Evolutionary conservation across 2,888 invertebrate genomes (phyloP).

Genomic region (Cephus rjabovi): DNA sequence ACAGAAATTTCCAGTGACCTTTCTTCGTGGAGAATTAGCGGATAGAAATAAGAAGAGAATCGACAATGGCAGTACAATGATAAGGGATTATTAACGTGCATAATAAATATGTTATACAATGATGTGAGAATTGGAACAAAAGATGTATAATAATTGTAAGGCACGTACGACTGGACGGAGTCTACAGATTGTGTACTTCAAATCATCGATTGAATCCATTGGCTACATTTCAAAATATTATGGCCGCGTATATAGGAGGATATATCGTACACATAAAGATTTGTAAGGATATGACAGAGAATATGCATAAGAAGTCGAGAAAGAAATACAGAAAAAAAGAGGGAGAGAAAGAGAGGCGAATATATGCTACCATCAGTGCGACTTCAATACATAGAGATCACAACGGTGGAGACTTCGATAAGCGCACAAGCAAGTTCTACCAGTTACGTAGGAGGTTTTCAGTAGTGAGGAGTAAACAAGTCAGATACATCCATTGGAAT

Average conservation of each 20-base stretch:
- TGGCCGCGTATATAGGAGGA: too few relatives aligned
- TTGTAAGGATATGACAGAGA: background rate
- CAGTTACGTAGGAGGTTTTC: background rate
- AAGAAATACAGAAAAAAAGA: conserved; percentile 13
- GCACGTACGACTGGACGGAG: too few relatives aligned
- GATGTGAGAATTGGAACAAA: too few relatives aligned
- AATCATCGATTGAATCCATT: too few relatives aligned
- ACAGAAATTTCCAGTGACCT: too few relatives aligned
- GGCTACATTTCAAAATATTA: too few relatives aligned
- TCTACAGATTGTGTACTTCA: too few relatives aligned
- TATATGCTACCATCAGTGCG: conserved; percentile 25
- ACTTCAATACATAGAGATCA: conserved; percentile 28
- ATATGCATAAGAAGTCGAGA: conserved; percentile 9
- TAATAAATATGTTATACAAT: too few relatives aligned
- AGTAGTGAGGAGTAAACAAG: background rate
- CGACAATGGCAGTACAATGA: too few relatives aligned
- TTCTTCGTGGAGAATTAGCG: background rate
- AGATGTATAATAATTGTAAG: too few relatives aligned
- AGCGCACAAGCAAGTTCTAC: conserved; percentile 39
- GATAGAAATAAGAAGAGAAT: conserved; percentile 9
- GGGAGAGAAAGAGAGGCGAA: conserved; percentile 26
- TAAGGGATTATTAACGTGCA: too few relatives aligned
- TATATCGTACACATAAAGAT: too few relatives aligned
- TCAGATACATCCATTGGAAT: conserved; percentile 3
- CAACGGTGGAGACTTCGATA: conserved; percentile 40